These are phyloP conservation scores for silkworm (Bombyx mori) DNA, from an alignment of 1,140 invertebrate genomes.

Conservation along the genomic window ASM3026992v2 NC_085126.1:8360501-8361000, in stretches of 20 bases:
- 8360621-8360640: not conserved
- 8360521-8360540: conserved; percentile 10
- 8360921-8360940: not conserved
- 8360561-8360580: conserved; percentile 10
- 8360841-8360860: conserved; percentile 4
- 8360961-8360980: not conserved
- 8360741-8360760: not conserved
- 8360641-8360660: not conserved
- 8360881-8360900: conserved; percentile 2
- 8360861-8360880: conserved; percentile 1
- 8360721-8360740: not conserved
- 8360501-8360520: conserved; percentile 1
- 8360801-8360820: not conserved
- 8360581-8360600: conserved; percentile 1
- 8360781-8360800: conserved; percentile 1
- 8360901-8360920: not conserved
- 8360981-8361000: conserved; percentile 1
- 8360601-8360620: conserved; percentile 1
- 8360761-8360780: not conserved
- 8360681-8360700: conserved; percentile 1
- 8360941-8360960: not conserved
- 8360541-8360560: conserved; percentile 7
- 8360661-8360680: conserved; percentile 1
- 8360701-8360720: conserved; percentile 1
- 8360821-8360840: conserved; percentile 1